phyloP scores from a whole-genome alignment of 2,797 vertebrate genomes.

The Heterohyrax brucei region DNA sequence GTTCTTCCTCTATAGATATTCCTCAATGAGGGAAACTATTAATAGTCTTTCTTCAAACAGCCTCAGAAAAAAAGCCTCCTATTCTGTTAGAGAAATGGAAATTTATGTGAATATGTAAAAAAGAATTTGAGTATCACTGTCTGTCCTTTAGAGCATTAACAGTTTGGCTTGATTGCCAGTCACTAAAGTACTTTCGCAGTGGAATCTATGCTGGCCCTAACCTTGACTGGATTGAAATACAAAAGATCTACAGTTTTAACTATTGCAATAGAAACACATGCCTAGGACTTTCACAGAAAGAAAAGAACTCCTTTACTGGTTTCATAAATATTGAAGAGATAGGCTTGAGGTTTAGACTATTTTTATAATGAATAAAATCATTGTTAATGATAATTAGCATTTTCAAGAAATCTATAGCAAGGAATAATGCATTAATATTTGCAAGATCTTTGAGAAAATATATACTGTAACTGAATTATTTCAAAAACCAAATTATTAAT shows the following conservation, averaged over 20 bases:
- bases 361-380: neutral
- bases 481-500: conserved; percentile 10
- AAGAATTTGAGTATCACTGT: conserved; percentile 58
- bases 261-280: neutral
- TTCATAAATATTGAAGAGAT: conserved; percentile 24
- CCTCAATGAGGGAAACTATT: conserved; percentile 54
- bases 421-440: neutral
- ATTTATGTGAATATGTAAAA: conserved; percentile 31
- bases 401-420: conserved; percentile 43
- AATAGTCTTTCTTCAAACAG: conserved; percentile 70
- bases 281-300: neutral
- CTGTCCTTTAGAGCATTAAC: conserved; percentile 10
- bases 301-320: neutral
- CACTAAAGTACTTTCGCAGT: conserved; percentile 23
- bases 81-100: conserved; percentile 51
- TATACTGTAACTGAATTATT: conserved; percentile 17
- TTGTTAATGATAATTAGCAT: neutral
- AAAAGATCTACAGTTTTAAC: conserved; percentile 40
- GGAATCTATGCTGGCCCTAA: neutral
- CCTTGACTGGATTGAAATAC: neutral
- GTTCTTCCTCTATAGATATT: conserved; percentile 37
- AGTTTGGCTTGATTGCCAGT: conserved; percentile 11
- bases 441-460: conserved; percentile 27
- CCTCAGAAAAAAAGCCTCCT: conserved; percentile 31
- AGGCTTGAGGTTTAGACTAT: neutral